Conservation (phyloP, 2,888 invertebrate genomes). For the Neuroscelio doddi region DNA sequence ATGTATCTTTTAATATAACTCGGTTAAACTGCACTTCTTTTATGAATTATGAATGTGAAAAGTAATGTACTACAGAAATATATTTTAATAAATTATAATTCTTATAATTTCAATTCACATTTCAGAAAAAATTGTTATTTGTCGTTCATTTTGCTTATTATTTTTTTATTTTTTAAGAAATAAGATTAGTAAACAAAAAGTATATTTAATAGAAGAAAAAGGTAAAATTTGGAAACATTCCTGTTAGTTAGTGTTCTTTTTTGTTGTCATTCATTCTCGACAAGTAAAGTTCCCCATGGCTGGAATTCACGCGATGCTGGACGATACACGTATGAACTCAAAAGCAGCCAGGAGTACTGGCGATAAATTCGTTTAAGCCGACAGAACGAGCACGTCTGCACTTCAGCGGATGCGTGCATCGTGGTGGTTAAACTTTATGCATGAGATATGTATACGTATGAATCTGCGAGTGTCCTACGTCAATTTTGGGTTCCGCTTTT, state of each 20-base stretch:
- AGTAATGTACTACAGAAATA: no score
- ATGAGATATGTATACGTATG: conserved; percentile 26
- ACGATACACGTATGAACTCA: conserved; percentile 7
- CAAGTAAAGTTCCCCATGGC: conserved; percentile 9
- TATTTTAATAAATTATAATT: no score
- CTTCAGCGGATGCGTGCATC: conserved; percentile 32
- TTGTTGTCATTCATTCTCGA: background rate
- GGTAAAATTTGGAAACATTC: background rate
- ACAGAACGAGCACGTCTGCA: conserved; percentile 33
- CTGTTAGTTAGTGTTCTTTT: background rate
- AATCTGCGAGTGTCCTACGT: conserved; percentile 17
- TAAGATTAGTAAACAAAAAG: no score
- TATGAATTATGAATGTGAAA: no score
- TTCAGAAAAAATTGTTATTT: no score
- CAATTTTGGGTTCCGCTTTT: conserved; percentile 13
- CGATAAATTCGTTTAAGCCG: conserved; percentile 35
- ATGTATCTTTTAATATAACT: no score
- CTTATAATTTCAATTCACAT: no score
- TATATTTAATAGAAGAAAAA: no score
- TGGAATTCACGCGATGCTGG: conserved; percentile 12
- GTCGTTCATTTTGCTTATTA: no score
- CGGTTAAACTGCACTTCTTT: no score
- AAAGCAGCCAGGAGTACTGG: conserved; percentile 12
- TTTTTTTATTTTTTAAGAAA: no score
- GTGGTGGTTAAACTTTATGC: conserved; percentile 23